Percentiles rank a stretch among this genome's conserved stretches.
Conservation (phyloP, 2,888 invertebrate genomes). For the Balanococcus diminutus region DNA sequence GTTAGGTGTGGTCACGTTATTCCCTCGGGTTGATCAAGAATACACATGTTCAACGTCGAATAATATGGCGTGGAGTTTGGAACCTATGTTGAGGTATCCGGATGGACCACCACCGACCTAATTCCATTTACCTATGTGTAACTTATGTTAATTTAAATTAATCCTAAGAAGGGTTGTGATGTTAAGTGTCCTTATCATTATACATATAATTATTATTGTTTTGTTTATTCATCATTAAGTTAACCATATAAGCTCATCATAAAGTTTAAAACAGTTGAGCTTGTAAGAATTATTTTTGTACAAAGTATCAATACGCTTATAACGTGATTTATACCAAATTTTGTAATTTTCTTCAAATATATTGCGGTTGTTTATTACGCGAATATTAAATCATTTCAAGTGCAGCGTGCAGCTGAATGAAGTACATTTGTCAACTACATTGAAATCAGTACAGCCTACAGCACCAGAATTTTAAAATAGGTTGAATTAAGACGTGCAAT, state of each 20-base stretch:
- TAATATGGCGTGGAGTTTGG: constrained; percentile 80
- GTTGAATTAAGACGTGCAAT: too few relatives aligned
- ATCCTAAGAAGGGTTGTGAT: constrained; percentile 28
- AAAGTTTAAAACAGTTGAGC: constrained; percentile 37
- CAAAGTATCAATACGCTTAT: constrained; percentile 35
- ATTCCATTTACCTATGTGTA: constrained; percentile 59
- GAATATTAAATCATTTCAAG: too few relatives aligned
- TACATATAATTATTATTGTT: not conserved
- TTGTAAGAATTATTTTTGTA: constrained; percentile 36
- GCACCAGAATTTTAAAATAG: too few relatives aligned
- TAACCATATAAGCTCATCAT: constrained; percentile 43
- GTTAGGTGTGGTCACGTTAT: constrained; percentile 89
- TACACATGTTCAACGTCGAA: constrained; percentile 85
- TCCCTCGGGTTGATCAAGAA: constrained; percentile 86
- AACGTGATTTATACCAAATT: constrained; percentile 41
- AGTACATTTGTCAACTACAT: too few relatives aligned
- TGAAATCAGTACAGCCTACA: too few relatives aligned
- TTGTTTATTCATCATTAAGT: constrained; percentile 40
- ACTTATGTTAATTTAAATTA: not conserved
- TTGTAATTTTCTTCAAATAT: constrained; percentile 34
- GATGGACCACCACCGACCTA: constrained; percentile 93
- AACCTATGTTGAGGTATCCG: constrained; percentile 87
- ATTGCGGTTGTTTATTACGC: constrained; percentile 34
- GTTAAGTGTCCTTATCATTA: constrained; percentile 33
- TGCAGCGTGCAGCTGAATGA: too few relatives aligned